phyloP scores from a whole-genome alignment of 2,113 vertebrate species.

The Barnardius zonarius region DNA sequence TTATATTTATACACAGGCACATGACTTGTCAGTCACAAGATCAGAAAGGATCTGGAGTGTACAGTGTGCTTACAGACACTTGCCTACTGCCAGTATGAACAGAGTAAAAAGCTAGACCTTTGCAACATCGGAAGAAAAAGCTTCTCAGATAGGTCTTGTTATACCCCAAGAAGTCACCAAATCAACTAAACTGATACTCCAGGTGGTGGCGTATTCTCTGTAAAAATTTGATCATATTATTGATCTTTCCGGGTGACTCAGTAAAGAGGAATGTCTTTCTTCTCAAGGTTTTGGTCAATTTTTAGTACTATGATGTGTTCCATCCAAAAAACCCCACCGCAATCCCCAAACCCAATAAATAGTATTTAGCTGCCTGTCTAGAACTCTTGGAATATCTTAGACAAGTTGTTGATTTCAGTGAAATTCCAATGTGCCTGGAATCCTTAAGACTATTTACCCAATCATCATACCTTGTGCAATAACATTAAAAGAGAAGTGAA shows the following conservation, averaged over 20 bases:
- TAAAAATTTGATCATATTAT: not conserved
- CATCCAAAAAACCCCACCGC: not conserved
- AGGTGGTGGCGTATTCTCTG: not conserved
- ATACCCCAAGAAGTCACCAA: not conserved
- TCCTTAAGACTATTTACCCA: not conserved
- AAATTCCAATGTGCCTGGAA: not conserved
- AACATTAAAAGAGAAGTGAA: not conserved
- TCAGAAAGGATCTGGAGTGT: not conserved
- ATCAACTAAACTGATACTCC: not conserved
- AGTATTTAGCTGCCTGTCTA: not conserved
- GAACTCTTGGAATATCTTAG: not conserved
- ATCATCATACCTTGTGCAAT: not conserved
- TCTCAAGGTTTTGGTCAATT: not conserved
- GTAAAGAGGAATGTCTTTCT: not conserved
- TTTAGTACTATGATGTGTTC: not conserved
- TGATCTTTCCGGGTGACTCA: not conserved
- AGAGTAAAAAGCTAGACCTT: not conserved
- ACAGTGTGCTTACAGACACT: not conserved
- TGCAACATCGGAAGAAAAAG: not conserved
- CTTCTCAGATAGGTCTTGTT: not conserved
- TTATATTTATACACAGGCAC: accelerated
- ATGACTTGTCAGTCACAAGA: not conserved
- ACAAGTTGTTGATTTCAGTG: not conserved
- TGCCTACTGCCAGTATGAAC: not conserved
- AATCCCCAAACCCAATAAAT: not conserved